Conservation (phyloP, 2,888 invertebrate species). For the Lordiphosa fenestrarum region DNA sequence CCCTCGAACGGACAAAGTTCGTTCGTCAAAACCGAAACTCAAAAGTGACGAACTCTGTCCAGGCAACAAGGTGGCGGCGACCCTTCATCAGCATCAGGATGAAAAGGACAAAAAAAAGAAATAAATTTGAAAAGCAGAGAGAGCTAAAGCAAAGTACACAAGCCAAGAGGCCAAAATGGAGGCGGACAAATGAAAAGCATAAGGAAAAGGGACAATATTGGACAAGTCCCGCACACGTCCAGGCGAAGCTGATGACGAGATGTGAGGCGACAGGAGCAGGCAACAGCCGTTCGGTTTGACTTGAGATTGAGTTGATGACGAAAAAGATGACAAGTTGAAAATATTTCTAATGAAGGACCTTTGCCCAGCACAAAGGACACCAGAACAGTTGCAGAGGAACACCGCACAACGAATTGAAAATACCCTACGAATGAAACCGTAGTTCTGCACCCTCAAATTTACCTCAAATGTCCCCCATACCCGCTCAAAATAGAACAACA, state of each 20-base stretch:
- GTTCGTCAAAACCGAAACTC: constrained; percentile 56
- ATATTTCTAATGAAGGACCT: constrained; percentile 76
- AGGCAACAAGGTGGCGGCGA: constrained; percentile 17
- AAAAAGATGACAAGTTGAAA: constrained; percentile 76
- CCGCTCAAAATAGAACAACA: no score
- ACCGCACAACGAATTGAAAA: neutral
- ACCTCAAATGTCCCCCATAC: no score
- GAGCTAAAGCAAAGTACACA: constrained; percentile 25
- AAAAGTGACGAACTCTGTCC: constrained; percentile 64
- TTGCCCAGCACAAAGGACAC: constrained; percentile 61
- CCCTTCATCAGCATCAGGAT: constrained; percentile 41
- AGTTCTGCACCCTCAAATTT: no score
- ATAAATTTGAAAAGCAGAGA: constrained; percentile 34
- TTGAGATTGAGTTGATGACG: constrained; percentile 75
- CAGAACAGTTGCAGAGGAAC: constrained; percentile 2
- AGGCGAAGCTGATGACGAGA: constrained; percentile 46
- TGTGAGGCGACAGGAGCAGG: constrained; percentile 62
- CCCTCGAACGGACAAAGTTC: constrained; percentile 47
- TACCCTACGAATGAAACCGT: neutral
- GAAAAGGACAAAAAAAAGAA: constrained; percentile 25
- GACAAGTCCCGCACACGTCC: constrained; percentile 62
- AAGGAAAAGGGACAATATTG: constrained; percentile 73
- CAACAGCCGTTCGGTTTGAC: constrained; percentile 67
- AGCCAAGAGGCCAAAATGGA: constrained; percentile 32
- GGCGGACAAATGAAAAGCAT: constrained; percentile 67